Evolutionary conservation across 2,113 vertebrate species (phyloP).

Genomic region (Callipepla californica): DNA sequence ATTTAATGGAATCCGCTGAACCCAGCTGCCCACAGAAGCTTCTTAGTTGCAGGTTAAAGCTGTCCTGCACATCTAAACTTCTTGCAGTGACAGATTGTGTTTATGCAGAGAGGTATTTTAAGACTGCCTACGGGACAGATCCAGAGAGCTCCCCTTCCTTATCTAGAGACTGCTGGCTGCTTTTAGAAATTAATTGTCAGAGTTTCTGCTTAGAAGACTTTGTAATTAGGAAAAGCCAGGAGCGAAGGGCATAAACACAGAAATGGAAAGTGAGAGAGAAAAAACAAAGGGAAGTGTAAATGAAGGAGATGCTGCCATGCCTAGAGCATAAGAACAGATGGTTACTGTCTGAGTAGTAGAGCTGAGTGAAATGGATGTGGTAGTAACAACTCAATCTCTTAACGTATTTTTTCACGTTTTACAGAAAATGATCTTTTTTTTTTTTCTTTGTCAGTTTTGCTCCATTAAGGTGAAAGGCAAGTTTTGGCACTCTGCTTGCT

Average conservation of each 20-base stretch:
- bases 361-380: not conserved
- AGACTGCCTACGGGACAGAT: not conserved
- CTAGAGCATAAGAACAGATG: not conserved
- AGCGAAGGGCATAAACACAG: not conserved
- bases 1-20: not conserved
- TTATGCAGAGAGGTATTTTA: not conserved
- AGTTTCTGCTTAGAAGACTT: not conserved
- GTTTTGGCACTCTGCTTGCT: not conserved
- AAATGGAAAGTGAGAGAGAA: not conserved
- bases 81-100: not conserved
- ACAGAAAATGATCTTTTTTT: not conserved
- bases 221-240: not conserved
- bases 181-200: not conserved
- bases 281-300: rapidly evolving
- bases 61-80: not conserved
- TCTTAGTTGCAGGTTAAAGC: not conserved
- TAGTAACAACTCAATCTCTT: not conserved
- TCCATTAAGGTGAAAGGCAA: not conserved
- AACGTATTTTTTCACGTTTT: not conserved
- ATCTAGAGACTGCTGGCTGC: not conserved
- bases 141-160: not conserved
- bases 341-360: not conserved
- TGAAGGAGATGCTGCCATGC: not conserved
- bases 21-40: not conserved
- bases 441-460: not conserved